phyloP scores from a whole-genome alignment of 2,113 vertebrate genomes.

The Echinops telfairi region DNA sequence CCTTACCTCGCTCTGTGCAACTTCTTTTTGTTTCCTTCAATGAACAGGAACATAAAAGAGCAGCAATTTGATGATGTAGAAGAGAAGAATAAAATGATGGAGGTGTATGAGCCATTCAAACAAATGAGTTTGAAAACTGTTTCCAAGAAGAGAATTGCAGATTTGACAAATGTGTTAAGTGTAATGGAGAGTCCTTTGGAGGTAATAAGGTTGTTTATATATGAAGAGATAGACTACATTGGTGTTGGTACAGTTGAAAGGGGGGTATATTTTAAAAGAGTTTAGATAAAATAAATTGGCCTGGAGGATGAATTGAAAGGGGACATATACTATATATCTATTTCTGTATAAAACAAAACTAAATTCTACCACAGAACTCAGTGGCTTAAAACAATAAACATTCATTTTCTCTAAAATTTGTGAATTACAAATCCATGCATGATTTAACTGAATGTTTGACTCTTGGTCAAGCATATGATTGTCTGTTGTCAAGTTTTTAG shows the following conservation, averaged over 20 bases:
- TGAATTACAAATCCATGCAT: background rate
- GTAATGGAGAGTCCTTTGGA: background rate
- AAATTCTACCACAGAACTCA: background rate
- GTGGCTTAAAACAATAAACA: background rate
- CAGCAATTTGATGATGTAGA: too few relatives aligned
- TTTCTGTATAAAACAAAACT: background rate
- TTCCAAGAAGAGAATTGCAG: background rate
- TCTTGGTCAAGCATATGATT: background rate
- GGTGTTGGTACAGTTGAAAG: background rate
- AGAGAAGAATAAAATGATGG: too few relatives aligned
- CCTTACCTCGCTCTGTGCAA: too few relatives aligned
- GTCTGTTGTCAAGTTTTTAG: background rate
- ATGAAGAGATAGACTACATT: background rate
- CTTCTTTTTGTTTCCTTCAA: too few relatives aligned
- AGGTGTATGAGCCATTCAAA: too few relatives aligned
- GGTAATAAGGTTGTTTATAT: background rate
- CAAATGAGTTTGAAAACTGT: too few relatives aligned
- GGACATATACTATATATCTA: background rate
- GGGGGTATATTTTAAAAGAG: background rate
- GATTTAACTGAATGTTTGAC: background rate
- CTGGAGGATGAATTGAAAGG: background rate
- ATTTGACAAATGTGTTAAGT: background rate
- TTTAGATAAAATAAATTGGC: slow-evolving; percentile 27
- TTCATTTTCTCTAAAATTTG: background rate
- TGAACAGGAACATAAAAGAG: too few relatives aligned